Base-by-base conservation (phyloP, 30 jellyfish, hydroid and myxozoan species). In the Aurelia sp. region DNA sequence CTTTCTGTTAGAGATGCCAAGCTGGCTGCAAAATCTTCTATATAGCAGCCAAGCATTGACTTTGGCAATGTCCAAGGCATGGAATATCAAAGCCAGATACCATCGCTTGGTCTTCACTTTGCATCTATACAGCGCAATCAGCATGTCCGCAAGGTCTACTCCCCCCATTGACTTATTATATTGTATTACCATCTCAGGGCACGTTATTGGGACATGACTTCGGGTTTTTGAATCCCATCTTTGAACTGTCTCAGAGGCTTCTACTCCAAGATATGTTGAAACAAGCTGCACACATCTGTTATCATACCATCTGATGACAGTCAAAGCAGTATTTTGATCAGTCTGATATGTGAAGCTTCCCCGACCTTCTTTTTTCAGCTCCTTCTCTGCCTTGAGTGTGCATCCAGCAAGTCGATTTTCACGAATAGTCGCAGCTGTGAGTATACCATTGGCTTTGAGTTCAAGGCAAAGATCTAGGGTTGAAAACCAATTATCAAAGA, bases 91-190 rank as follows among this genome's bases (percentile, higher is more conserved):
- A 44, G 38, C 44, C 35, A 87, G 41, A 78, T 87, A 78, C 87
- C 96, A 87, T 50, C 93, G 58, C 55, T 78, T 87, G 51, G 90
- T 71, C 66, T 88, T 88, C 69, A 82, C 84, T 10, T 64, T 72
- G 30, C 88, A 20, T 63, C 87, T 69, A 51, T 82, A 90, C 63
- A 90, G 63, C 11, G 91, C 66, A 44, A 81, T 89, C 48, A 71
- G 67, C 97, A 89, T 80, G 60, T 89, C 97, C 19, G 95, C 91
- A 17, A 89, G 82, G 77, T 89, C 95, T 52, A 81, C 95, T 13
- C 97, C 97, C 10, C 95, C 96, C 97, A 81, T 82, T 22, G 74
- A 57, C 13, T 35, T 19, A 69, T 90, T 90, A 60, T 90, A 90
- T 63, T 40, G 61, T 44, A 22, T 27, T 41, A 82, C 73, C 7